Evolutionary conservation across 2,797 vertebrate genomes (phyloP).

Genomic region (Siniperca scherzeri): DNA sequence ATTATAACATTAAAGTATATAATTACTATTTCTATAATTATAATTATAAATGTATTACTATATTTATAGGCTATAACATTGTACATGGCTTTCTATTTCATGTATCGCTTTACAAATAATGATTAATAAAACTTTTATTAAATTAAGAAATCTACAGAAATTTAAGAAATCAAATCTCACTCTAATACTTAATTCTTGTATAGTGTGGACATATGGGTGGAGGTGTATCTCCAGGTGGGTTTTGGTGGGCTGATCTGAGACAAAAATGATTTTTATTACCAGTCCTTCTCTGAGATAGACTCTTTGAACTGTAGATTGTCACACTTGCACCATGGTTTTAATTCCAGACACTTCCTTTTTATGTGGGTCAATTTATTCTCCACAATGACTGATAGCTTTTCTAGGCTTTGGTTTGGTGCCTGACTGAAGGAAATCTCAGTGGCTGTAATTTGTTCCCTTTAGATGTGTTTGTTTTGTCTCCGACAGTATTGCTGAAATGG

Average conservation of each 20-base stretch:
- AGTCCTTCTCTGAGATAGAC: neutral
- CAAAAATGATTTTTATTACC: neutral
- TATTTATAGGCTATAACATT: too few relatives aligned
- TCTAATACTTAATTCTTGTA: neutral
- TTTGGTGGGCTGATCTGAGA: neutral
- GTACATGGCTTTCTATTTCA: neutral
- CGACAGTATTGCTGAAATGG: constrained; percentile 72
- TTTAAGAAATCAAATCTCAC: too few relatives aligned
- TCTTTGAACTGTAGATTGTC: neutral
- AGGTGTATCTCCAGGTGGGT: neutral
- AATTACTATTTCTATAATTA: too few relatives aligned
- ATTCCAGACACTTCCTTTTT: constrained; percentile 25
- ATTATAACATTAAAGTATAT: too few relatives aligned
- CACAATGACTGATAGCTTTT: constrained; percentile 55
- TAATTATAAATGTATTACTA: too few relatives aligned
- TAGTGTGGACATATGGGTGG: neutral
- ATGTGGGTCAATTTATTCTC: constrained; percentile 42
- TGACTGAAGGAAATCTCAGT: constrained; percentile 53
- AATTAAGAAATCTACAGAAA: too few relatives aligned
- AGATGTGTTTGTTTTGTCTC: constrained; percentile 65
- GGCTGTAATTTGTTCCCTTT: constrained; percentile 67
- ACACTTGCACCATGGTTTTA: neutral
- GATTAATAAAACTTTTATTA: too few relatives aligned
- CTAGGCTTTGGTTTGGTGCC: constrained; percentile 41
- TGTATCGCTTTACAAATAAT: too few relatives aligned